Evolutionary conservation across 2,113 vertebrate genomes (phyloP), one percentile per base, ranked within the genome.

Genomic region (Chloropsis hardwickii): DNA sequence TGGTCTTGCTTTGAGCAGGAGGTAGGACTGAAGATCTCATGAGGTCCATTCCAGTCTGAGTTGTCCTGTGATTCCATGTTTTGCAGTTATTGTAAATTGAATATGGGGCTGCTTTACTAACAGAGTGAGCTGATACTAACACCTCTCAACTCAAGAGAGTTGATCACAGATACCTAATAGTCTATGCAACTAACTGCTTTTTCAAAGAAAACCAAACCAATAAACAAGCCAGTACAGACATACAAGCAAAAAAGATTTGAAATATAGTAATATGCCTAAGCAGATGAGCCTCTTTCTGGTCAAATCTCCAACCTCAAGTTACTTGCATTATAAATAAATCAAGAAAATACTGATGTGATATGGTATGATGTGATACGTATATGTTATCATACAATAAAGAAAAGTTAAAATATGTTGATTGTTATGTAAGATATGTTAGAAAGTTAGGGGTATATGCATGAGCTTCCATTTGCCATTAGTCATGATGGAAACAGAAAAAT

Each of bases 321-420:
- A 28, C 25, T 58, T 50, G 14, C 29, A n/a, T 50, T 50, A 35
- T 12, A 82, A 29, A 74, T 22, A 70, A 81, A 66, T 37, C 1
- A 54, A 40, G 17, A 45, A 83, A 69, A 72, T 29, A 4, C 1
- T 50, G 6, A 29, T n/a, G 35, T 14, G 14, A 47, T n/a, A 62
- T 5, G 3, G 1, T 40, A 54, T 29, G 24, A 42, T 22, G 7
- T 31, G 45, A 47, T 47, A 62, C 3, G 5, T 15, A 33, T 61
- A 37, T 5, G 5, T 28, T 27, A 33, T 3, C 31, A 44, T 50
- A 66, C n/a, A 31, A 80, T 58, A 76, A 91, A 69, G 20, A 14
- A 58, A 83, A 72, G 22, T 33, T 12, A 18, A 72, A 80, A 44
- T 1, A 2, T 0, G 0, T 4, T 47, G 8, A 29, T 60, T 33